Base-by-base conservation (phyloP, 92 coral and sea anemone genomes). In the Zoanthus solanderi region DNA sequence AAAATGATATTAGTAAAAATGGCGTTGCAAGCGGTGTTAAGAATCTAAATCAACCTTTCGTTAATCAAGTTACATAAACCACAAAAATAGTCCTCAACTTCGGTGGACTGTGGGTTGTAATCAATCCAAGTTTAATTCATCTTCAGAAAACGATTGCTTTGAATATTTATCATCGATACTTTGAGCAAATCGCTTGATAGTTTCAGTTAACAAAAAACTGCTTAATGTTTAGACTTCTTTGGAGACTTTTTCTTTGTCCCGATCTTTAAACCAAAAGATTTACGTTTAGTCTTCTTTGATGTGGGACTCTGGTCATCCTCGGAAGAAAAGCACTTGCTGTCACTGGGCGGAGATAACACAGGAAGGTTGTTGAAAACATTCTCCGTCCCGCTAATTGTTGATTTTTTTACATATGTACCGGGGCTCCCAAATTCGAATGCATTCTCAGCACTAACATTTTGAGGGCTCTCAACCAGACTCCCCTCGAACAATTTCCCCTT, bases 381-480 rank as follows among this genome's bases (percentile, higher is more conserved):
- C 75, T 67, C 85, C 9, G 63, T 67, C 15, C 60, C 85, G 18
- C 30, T 30, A 13, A 81, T 29, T 28, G 85, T 81, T 23, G 85
- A 66, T 50, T 81, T 81, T 73, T 61, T 65, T 4, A 81, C 76
- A 47, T 81, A 81, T 3, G 85, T 81, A 28, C 85, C 85, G n/a
- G 85, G 85, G 74, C 61, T 81, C 76, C 75, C 85, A 81, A 81
- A 81, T 44, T 81, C 85, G 58, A 81, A 81, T 32, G 85, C 85
- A 68, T 81, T 81, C 75, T 81, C 85, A 47, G 85, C 85, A 81
- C 85, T 81, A 16, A 47, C 63, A 60, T 81, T 67, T 13, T 46
- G 85, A 23, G 76, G 85, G 42, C 75, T 66, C 15, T 66, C 85
- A 10, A 47, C 85, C 31, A 81, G 74, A 42, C 44, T 81, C 75